These are phyloP conservation scores for Malacoraja senta DNA, from an alignment of 2,797 vertebrate species.

Conservation along the genomic window DNA sequence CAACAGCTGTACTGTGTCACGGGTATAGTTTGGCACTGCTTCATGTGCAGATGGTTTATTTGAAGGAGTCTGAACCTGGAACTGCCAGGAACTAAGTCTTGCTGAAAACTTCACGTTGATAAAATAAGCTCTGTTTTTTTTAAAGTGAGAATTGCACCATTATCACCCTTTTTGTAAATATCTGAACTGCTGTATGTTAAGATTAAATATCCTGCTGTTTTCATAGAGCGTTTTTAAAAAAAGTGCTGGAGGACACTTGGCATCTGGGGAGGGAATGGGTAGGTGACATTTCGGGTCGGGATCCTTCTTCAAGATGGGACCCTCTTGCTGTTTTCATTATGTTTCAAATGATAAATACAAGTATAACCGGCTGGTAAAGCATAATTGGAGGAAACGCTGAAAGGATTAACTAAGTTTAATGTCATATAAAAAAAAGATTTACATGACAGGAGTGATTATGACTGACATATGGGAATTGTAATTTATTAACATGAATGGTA, in stretches of 20 bases:
- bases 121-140: not conserved
- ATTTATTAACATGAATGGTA: not conserved
- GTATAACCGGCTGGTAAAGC: not conserved
- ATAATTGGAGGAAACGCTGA: not conserved
- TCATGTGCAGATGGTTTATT: not conserved
- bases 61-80: not conserved
- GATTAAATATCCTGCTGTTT: not conserved
- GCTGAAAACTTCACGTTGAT: not conserved
- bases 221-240: too few species aligned
- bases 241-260: too few species aligned
- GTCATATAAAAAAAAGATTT: not conserved
- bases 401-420: not conserved
- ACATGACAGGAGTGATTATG: not conserved
- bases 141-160: not conserved
- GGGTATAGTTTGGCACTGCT: not conserved
- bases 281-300: too few species aligned
- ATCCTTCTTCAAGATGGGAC: too few species aligned
- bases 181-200: not conserved
- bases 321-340: not conserved
- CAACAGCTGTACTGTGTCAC: not conserved
- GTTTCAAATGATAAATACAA: not conserved
- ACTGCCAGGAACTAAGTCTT: constrained; percentile 11
- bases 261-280: too few species aligned
- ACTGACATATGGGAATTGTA: not conserved
- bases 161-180: not conserved